These are phyloP conservation scores for Drosophila miranda DNA, from an alignment of 1,140 invertebrate species.

Conservation along the genomic window DNA sequence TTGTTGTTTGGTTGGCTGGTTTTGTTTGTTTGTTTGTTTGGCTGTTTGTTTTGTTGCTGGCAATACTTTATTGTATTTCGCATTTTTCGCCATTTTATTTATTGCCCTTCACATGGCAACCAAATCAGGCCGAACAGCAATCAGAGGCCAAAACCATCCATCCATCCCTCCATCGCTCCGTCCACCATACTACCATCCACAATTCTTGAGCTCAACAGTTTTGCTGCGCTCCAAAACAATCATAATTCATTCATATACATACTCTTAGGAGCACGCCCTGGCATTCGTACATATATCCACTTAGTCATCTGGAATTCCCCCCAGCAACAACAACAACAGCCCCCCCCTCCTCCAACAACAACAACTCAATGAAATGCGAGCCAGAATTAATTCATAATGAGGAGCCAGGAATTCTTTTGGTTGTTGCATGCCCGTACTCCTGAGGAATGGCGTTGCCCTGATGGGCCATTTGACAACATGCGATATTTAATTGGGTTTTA, in stretches of 20 bases:
- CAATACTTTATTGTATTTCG: constrained; percentile 78
- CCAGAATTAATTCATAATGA: constrained; percentile 75
- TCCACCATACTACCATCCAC: not conserved
- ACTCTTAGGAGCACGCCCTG: constrained; percentile 21
- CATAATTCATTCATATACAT: constrained; percentile 72
- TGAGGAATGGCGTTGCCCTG: constrained; percentile 11
- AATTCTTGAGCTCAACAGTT: constrained; percentile 45
- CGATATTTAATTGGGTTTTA: constrained; percentile 76
- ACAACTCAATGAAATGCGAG: constrained; percentile 53
- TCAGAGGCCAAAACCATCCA: not conserved
- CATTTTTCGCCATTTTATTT: constrained; percentile 76
- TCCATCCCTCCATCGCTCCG: not conserved
- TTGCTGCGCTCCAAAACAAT: constrained; percentile 38
- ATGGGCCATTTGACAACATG: constrained; percentile 63
- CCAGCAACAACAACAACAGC: not conserved
- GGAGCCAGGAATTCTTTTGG: constrained; percentile 28
- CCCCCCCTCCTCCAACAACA: too few relatives aligned
- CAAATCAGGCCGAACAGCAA: constrained; percentile 2
- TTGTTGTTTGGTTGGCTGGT: constrained; percentile 20
- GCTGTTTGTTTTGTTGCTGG: constrained; percentile 53
- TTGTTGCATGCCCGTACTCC: constrained; percentile 34
- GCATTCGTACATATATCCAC: constrained; percentile 60
- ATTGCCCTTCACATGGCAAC: constrained; percentile 74
- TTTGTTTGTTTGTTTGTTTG: constrained; percentile 49
- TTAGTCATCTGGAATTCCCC: constrained; percentile 41